Evolutionary conservation across 1,140 invertebrate genomes (phyloP).

Genomic region (Ceratina japonica): DNA sequence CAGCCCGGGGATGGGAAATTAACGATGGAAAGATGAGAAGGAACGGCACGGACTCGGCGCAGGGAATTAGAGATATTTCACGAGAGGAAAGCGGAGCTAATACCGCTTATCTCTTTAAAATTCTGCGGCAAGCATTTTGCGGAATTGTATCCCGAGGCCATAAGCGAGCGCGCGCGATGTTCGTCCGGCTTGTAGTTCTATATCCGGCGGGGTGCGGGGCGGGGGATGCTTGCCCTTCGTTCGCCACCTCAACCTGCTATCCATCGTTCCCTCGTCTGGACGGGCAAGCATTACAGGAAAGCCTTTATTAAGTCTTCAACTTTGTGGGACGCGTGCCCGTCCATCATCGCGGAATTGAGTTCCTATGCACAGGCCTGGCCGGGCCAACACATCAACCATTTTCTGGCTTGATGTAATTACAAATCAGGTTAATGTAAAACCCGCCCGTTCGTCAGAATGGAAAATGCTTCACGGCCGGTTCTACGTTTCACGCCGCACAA

Average conservation of each 20-base stretch:
- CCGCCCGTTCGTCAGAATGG: not conserved
- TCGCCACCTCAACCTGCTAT: slow-evolving; percentile 17
- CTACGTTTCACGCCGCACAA: not conserved
- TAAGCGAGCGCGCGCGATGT: slow-evolving; percentile 8
- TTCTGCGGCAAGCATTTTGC: slow-evolving; percentile 16
- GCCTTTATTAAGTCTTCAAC: slow-evolving; percentile 74
- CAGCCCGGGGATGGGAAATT: not conserved
- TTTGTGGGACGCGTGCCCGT: slow-evolving; percentile 69
- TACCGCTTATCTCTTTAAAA: slow-evolving; percentile 34
- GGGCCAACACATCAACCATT: slow-evolving; percentile 52
- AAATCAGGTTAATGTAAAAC: slow-evolving; percentile 29
- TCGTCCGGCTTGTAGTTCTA: not conserved
- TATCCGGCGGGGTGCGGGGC: not conserved
- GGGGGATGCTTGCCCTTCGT: not conserved
- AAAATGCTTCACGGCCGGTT: not conserved
- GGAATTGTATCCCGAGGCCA: slow-evolving; percentile 29
- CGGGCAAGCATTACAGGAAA: slow-evolving; percentile 60
- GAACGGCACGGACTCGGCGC: not conserved
- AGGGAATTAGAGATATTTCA: slow-evolving; percentile 22
- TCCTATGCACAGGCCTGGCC: slow-evolving; percentile 41
- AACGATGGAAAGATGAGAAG: not conserved
- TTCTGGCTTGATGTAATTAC: slow-evolving; percentile 49
- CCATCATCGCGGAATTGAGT: slow-evolving; percentile 68
- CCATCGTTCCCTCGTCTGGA: slow-evolving; percentile 24
- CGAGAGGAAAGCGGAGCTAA: not conserved